These are phyloP conservation scores for Drosophila bifasciata DNA, from an alignment of 1,140 invertebrate species.

Conservation along the genomic window DNA sequence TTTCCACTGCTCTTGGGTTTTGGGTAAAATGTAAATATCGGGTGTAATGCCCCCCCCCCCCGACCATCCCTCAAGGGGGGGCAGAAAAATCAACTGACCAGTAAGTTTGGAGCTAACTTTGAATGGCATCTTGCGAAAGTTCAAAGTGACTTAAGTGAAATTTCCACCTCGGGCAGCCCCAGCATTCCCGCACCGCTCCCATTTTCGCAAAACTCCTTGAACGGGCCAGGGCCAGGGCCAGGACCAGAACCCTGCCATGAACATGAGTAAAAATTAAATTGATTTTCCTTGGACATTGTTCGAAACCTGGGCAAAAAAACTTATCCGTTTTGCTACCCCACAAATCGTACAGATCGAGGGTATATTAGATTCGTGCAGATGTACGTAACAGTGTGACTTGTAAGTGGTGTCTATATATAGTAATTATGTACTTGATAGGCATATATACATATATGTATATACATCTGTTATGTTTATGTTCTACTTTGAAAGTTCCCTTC, in stretches of 20 bases:
- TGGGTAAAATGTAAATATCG: constrained; percentile 72
- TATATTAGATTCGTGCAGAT: no score
- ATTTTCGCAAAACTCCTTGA: constrained; percentile 1
- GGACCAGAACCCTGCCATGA: constrained; percentile 49
- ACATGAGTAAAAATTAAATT: constrained; percentile 79
- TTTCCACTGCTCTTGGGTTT: constrained; percentile 6
- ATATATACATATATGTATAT: no score
- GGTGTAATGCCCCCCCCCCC: constrained; percentile 65
- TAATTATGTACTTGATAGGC: no score
- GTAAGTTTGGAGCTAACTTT: constrained; percentile 62
- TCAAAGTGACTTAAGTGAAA: constrained; percentile 80
- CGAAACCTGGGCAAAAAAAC: constrained; percentile 49
- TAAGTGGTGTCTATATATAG: no score
- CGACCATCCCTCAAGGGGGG: constrained; percentile 51
- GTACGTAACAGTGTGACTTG: no score
- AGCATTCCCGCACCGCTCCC: not conserved
- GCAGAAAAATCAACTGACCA: constrained; percentile 57
- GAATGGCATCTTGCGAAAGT: constrained; percentile 63
- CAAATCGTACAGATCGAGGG: no score
- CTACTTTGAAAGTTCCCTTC: no score
- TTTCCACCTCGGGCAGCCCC: constrained; percentile 57
- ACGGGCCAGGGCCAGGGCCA: constrained; percentile 2
- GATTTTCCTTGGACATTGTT: constrained; percentile 71
- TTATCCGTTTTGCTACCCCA: constrained; percentile 12
- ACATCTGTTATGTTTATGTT: no score